Percentiles rank a stretch among this genome's conserved stretches.
phyloP scores from a whole-genome alignment of 2,888 invertebrate genomes.

The Megaustenia siamemsis region DNA sequence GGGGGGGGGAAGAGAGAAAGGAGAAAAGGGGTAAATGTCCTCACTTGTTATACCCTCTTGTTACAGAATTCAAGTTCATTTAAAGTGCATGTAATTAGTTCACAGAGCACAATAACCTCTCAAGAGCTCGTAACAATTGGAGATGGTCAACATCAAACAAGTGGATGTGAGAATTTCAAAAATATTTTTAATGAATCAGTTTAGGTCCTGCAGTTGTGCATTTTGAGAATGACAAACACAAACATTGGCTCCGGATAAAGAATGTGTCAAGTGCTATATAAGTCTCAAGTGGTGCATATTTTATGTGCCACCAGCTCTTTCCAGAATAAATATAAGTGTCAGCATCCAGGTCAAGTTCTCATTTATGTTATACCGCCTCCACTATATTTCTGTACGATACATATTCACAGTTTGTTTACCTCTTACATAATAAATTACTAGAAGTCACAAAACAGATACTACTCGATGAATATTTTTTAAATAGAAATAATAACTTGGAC shows the following conservation, averaged over 20 bases:
- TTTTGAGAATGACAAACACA: not conserved
- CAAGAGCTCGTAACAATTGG: too few species aligned
- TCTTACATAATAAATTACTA: too few species aligned
- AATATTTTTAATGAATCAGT: not conserved
- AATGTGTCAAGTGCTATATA: conserved; percentile 15
- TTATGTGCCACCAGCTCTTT: not conserved
- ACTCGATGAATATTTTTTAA: too few species aligned
- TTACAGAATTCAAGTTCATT: too few species aligned
- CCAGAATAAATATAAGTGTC: not conserved
- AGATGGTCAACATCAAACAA: too few species aligned
- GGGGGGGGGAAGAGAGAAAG: too few species aligned
- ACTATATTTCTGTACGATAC: not conserved
- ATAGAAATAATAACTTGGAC: too few species aligned
- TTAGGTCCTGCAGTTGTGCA: not conserved
- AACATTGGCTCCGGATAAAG: not conserved
- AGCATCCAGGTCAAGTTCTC: not conserved
- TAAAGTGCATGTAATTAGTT: too few species aligned
- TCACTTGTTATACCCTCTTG: too few species aligned
- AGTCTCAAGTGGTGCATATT: not conserved
- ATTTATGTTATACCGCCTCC: not conserved
- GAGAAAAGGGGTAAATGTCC: too few species aligned
- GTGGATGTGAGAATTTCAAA: not conserved
- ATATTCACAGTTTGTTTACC: not conserved
- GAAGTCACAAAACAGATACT: too few species aligned
- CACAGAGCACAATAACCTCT: too few species aligned